These are phyloP conservation scores for Oxystoma pomonae DNA, from an alignment of 2,888 invertebrate species.

Conservation along the genomic window DNA sequence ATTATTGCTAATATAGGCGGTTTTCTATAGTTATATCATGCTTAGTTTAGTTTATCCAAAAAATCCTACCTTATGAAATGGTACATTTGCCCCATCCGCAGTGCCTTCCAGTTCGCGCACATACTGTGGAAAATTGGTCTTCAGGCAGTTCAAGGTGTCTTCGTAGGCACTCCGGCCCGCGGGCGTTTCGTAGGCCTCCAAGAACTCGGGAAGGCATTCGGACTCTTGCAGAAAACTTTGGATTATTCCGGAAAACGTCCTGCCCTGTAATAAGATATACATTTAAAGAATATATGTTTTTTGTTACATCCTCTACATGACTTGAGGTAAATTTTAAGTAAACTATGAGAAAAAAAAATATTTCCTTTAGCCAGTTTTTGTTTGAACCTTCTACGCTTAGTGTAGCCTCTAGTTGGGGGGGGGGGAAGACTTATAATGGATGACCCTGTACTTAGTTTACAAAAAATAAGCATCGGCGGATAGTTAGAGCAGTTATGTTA, in stretches of 20 bases:
- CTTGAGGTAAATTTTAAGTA: too few species aligned
- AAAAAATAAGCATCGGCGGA: too few species aligned
- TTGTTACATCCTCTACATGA: too few species aligned
- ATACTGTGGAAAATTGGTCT: conserved; percentile 74
- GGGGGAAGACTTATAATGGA: too few species aligned
- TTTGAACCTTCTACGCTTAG: too few species aligned
- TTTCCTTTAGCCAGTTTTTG: too few species aligned
- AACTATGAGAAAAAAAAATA: too few species aligned
- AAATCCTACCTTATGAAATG: conserved; percentile 69
- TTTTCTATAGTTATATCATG: not conserved
- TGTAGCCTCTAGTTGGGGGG: too few species aligned
- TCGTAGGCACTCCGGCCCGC: conserved; percentile 70
- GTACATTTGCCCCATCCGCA: conserved; percentile 80
- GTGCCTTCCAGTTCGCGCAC: conserved; percentile 77
- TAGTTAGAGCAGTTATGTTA: too few species aligned
- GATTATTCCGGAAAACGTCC: conserved; percentile 71
- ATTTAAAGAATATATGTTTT: too few species aligned
- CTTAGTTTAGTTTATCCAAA: conserved; percentile 53
- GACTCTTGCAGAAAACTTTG: conserved; percentile 61
- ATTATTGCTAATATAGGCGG: conserved; percentile 1
- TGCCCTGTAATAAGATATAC: conserved; percentile 68
- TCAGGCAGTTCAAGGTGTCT: conserved; percentile 64
- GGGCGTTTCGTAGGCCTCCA: conserved; percentile 67
- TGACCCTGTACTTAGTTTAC: too few species aligned
- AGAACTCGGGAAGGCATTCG: conserved; percentile 60